phyloP scores from a whole-genome alignment of 2,888 invertebrate species.

The Erebia ligea region DNA sequence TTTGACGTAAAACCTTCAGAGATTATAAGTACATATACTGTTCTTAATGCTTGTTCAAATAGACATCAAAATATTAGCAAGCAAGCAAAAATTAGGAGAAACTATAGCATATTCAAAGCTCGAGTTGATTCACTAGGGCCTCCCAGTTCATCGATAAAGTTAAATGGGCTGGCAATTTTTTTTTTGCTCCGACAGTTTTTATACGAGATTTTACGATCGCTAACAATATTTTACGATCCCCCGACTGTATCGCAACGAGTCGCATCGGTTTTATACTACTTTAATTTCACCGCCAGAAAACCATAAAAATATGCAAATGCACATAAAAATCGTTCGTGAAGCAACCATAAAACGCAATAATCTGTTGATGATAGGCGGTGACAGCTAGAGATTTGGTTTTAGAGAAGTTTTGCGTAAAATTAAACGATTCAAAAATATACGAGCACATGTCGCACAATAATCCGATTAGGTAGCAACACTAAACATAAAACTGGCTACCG shows the following conservation, averaged over 20 bases:
- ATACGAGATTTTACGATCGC: slow-evolving; percentile 73
- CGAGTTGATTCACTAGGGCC: slow-evolving; percentile 26
- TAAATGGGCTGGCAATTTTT: slow-evolving; percentile 64
- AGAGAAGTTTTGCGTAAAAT: neutral
- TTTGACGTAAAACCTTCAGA: too few relatives aligned
- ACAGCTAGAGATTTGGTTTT: slow-evolving; percentile 17
- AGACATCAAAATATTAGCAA: too few relatives aligned
- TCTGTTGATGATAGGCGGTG: slow-evolving; percentile 49
- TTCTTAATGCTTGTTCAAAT: too few relatives aligned
- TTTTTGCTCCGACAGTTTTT: slow-evolving; percentile 75
- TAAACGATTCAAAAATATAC: slow-evolving; percentile 21
- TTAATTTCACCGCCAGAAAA: slow-evolving; percentile 80
- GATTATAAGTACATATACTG: too few relatives aligned
- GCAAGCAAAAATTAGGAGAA: too few relatives aligned
- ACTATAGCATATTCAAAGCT: slow-evolving; percentile 16
- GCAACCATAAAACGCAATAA: slow-evolving; percentile 67
- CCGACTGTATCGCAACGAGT: slow-evolving; percentile 72
- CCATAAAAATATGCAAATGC: slow-evolving; percentile 81
- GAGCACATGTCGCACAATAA: neutral
- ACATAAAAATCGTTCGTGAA: slow-evolving; percentile 68
- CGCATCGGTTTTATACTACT: slow-evolving; percentile 78
- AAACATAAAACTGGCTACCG: neutral
- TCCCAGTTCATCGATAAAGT: slow-evolving; percentile 33
- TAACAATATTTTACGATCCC: slow-evolving; percentile 77
- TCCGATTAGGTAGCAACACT: slow-evolving; percentile 7